Conservation (phyloP, 1,140 invertebrate genomes). For the Nephotettix cincticeps region DNA sequence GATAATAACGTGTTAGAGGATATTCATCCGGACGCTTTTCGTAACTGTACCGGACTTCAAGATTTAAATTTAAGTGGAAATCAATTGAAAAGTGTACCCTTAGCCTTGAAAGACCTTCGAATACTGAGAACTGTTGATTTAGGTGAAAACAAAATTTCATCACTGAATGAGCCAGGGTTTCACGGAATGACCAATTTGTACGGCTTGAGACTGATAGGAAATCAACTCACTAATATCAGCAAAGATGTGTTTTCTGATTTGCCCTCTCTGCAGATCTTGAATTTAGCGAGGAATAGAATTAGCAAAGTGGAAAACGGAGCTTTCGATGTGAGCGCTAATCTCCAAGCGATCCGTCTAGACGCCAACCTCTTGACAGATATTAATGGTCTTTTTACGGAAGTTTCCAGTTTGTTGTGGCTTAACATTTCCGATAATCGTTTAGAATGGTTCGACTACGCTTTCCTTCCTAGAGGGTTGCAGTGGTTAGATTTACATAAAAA, state of each 20-base stretch:
- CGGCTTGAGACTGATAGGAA: conserved; percentile 82
- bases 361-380: conserved; percentile 83
- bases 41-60: conserved; percentile 73
- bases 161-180: conserved; percentile 75
- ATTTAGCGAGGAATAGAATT: conserved; percentile 84
- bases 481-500: conserved; percentile 92
- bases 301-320: conserved; percentile 75
- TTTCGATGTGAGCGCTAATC: conserved; percentile 73
- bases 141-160: conserved; percentile 75
- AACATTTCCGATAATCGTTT: conserved; percentile 91
- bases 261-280: conserved; percentile 81
- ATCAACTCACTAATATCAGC: conserved; percentile 82
- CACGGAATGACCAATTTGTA: conserved; percentile 77
- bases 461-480: conserved; percentile 76
- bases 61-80: conserved; percentile 85
- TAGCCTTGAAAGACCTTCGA: conserved; percentile 70
- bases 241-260: conserved; percentile 77
- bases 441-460: conserved; percentile 86
- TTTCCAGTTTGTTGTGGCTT: conserved; percentile 80
- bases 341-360: conserved; percentile 85
- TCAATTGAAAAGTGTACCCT: conserved; percentile 68
- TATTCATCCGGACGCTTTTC: conserved; percentile 77
- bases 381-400: conserved; percentile 78
- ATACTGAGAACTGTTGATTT: conserved; percentile 76
- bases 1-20: conserved; percentile 76